Percentiles rank a stretch among this genome's conserved stretches.
Evolutionary conservation across 2,888 invertebrate genomes (phyloP).

Genomic region (Acleris emargana): DNA sequence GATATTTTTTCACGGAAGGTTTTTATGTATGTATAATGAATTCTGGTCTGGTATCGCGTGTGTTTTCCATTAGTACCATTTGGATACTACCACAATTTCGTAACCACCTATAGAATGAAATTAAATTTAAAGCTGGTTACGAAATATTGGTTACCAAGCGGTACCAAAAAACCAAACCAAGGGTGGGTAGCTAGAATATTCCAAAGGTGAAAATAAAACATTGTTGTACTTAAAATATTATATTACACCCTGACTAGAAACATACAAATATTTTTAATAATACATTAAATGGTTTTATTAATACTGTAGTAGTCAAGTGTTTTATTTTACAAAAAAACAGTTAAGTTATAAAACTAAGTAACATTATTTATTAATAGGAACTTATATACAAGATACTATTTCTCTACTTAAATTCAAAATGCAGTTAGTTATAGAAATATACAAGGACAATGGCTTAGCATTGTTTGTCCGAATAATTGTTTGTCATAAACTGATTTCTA

Average conservation of each 20-base stretch:
- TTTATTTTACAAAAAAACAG: neutral
- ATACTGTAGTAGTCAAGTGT: constrained; percentile 12
- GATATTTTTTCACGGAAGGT: too few species aligned
- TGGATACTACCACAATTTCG: too few species aligned
- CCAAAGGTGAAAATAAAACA: neutral
- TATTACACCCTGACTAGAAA: constrained; percentile 33
- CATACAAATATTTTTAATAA: constrained; percentile 17
- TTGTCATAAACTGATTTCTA: too few species aligned
- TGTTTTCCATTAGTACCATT: too few species aligned
- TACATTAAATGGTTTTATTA: constrained; percentile 8
- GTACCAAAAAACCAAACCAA: too few species aligned
- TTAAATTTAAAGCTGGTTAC: too few species aligned
- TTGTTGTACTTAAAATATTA: constrained; percentile 17
- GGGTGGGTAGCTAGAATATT: too few species aligned
- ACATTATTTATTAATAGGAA: constrained; percentile 32
- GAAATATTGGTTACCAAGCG: too few species aligned
- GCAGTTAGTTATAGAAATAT: neutral
- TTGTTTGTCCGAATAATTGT: too few species aligned
- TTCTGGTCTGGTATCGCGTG: too few species aligned
- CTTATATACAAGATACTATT: constrained; percentile 17
- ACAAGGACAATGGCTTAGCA: neutral
- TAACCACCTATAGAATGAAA: too few species aligned
- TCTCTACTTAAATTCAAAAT: neutral
- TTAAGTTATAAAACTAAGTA: constrained; percentile 23
- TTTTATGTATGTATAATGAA: too few species aligned